Evolutionary conservation across 2,888 invertebrate genomes (phyloP), one percentile per base, ranked within the genome.

Genomic region (Caenorhabditis sp.): DNA sequence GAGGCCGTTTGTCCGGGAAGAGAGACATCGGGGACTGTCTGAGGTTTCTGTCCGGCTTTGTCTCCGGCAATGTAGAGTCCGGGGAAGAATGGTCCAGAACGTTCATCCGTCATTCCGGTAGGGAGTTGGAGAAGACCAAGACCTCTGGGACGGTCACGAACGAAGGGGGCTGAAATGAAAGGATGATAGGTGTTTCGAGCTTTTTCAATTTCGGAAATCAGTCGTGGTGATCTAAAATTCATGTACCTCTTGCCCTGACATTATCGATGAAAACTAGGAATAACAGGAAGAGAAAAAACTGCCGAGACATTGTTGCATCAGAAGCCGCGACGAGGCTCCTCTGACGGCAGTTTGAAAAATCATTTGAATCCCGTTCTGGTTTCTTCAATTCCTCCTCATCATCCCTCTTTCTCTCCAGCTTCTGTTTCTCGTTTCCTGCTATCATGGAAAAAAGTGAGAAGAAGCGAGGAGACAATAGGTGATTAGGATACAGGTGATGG

Each of bases 41-140:
- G 84, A 0, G 90, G 89, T 49, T 89, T 88, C 47, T 86, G 84
- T 5, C 88, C 89, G 0, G 90, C 88, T 81, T 90, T 90, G 68
- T 90, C 87, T 76, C 90, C 89, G 14, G 89, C 90, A 68, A 90
- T 87, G 70, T 89, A 89, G 6, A 90, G 76, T 51, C 88, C 87
- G 3, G 90, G 90, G 64, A 90, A 88, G 77, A 89, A 89, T 10
- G 88, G 88, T 7, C 88, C 88, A 1, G 89, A 88, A n/a, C 90
- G 84, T 73, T 90, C 89, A 58, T 90, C 90, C 5, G 89, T 88
- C 88, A 90, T 89, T 68, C 90, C 90, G 24, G 90, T 90, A 0
- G 90, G 90, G 41, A 90, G 58, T 56, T 89, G 88, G 0, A 90
- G 77, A 7, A 90, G 80, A 24, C 90, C 90, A 0, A 90, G 69